Conservation (phyloP, 2,888 invertebrate species). For the Odontocolon sp. region DNA sequence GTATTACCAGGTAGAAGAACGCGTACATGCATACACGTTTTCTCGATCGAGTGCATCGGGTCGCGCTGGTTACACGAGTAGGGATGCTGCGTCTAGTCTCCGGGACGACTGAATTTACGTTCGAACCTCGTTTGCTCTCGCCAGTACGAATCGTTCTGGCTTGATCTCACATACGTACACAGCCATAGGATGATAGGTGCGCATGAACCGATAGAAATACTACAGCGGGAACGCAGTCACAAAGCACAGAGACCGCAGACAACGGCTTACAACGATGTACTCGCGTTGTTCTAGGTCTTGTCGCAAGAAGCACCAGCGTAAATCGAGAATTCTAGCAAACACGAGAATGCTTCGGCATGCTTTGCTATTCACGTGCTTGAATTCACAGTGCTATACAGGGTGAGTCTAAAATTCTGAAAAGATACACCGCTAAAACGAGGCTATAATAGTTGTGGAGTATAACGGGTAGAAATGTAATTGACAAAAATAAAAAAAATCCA, state of each 20-base stretch:
- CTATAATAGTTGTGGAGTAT: too few relatives aligned
- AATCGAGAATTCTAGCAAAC: slow-evolving; percentile 66
- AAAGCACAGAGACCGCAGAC: slow-evolving; percentile 38
- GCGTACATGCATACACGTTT: slow-evolving; percentile 38
- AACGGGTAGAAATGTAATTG: too few relatives aligned
- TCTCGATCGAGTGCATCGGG: slow-evolving; percentile 44
- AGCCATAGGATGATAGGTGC: slow-evolving; percentile 15
- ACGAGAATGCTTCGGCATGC: slow-evolving; percentile 39
- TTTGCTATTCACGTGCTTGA: slow-evolving; percentile 18
- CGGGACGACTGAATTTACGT: slow-evolving; percentile 51
- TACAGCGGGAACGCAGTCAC: slow-evolving; percentile 42
- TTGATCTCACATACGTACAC: slow-evolving; percentile 32
- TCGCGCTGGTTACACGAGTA: slow-evolving; percentile 51
- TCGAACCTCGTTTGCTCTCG: slow-evolving; percentile 26
- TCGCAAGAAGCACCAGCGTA: slow-evolving; percentile 61
- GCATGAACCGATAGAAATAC: slow-evolving; percentile 49
- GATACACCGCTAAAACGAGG: too few relatives aligned
- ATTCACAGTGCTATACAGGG: slow-evolving; percentile 2
- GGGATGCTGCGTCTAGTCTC: slow-evolving; percentile 48
- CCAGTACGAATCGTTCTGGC: slow-evolving; percentile 32
- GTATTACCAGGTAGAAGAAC: slow-evolving; percentile 59
- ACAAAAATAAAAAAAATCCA: too few relatives aligned
- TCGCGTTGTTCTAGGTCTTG: slow-evolving; percentile 43
- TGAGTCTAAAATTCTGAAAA: slow-evolving; percentile 17
- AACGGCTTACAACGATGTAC: slow-evolving; percentile 47